phyloP scores from a whole-genome alignment of 2,888 invertebrate species.

The Octodonta nipae region DNA sequence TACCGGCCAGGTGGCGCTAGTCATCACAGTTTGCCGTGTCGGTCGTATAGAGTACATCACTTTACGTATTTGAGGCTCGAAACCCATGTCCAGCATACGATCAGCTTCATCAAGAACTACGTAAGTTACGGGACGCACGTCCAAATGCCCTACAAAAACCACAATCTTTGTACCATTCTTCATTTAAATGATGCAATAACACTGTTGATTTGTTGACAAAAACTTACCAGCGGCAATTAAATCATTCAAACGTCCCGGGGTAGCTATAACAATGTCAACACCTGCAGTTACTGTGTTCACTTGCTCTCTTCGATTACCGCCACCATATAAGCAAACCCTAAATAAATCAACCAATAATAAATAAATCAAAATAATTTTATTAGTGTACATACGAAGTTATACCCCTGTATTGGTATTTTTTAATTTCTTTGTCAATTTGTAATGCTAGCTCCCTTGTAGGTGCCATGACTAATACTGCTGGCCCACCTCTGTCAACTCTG shows the following conservation, averaged over 20 bases:
- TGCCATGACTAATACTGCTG: conserved; percentile 77
- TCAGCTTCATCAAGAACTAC: conserved; percentile 87
- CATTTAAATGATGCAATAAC: too few relatives aligned
- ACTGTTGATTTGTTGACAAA: too few relatives aligned
- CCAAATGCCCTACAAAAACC: conserved; percentile 41
- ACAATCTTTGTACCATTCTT: not conserved
- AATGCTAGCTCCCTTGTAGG: conserved; percentile 87
- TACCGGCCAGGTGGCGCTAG: conserved; percentile 88
- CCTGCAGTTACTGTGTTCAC: conserved; percentile 59
- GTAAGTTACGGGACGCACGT: conserved; percentile 69
- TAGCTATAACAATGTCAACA: conserved; percentile 91
- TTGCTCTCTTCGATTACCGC: conserved; percentile 69
- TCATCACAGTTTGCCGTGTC: conserved; percentile 91
- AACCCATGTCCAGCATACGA: conserved; percentile 77
- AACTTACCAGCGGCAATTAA: conserved; percentile 49
- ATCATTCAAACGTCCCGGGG: conserved; percentile 86
- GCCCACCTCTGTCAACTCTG: conserved; percentile 58
- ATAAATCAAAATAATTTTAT: not conserved
- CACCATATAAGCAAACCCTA: conserved; percentile 83
- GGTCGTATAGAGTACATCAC: conserved; percentile 69
- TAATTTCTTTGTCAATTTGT: conserved; percentile 83
- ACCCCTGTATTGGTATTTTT: conserved; percentile 75
- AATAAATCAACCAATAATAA: conserved; percentile 8
- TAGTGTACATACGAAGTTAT: conserved; percentile 59
- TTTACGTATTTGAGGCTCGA: conserved; percentile 77